phyloP scores from a whole-genome alignment of 2,888 invertebrate species.

The Microctonus hyperodae region DNA sequence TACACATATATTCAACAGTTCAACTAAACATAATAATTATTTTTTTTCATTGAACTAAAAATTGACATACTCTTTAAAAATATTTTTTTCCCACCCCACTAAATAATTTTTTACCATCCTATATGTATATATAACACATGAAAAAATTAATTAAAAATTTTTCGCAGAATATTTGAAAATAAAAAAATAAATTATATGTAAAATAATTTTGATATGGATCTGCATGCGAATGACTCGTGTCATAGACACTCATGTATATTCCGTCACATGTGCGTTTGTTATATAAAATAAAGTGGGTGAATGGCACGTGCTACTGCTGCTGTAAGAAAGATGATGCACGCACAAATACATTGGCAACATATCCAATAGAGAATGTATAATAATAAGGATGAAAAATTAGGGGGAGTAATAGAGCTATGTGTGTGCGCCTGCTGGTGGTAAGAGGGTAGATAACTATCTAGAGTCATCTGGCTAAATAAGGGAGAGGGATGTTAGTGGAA shows the following conservation, averaged over 20 bases:
- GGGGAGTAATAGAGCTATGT: not conserved
- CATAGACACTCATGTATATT: constrained; percentile 35
- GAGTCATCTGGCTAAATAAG: constrained; percentile 59
- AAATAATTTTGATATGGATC: constrained; percentile 17
- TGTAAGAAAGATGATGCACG: constrained; percentile 9
- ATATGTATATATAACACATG: too few relatives aligned
- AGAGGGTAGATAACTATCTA: constrained; percentile 61
- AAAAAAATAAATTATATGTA: not conserved
- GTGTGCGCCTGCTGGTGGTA: constrained; percentile 56
- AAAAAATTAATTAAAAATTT: too few relatives aligned
- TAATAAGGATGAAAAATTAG: constrained; percentile 1
- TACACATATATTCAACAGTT: not conserved
- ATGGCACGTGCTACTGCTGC: constrained; percentile 25
- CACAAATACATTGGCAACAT: not conserved
- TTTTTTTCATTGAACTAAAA: not conserved
- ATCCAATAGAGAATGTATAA: not conserved
- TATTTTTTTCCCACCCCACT: too few relatives aligned
- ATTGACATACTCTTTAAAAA: too few relatives aligned
- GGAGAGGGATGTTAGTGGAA: constrained; percentile 24
- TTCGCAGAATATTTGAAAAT: too few relatives aligned
- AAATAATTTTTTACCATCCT: too few relatives aligned
- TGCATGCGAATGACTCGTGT: not conserved
- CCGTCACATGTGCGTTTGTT: constrained; percentile 46
- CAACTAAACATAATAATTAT: not conserved
- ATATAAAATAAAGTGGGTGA: constrained; percentile 8